phyloP scores from a whole-genome alignment of 2,888 invertebrate genomes.

The Agrilus mali region DNA sequence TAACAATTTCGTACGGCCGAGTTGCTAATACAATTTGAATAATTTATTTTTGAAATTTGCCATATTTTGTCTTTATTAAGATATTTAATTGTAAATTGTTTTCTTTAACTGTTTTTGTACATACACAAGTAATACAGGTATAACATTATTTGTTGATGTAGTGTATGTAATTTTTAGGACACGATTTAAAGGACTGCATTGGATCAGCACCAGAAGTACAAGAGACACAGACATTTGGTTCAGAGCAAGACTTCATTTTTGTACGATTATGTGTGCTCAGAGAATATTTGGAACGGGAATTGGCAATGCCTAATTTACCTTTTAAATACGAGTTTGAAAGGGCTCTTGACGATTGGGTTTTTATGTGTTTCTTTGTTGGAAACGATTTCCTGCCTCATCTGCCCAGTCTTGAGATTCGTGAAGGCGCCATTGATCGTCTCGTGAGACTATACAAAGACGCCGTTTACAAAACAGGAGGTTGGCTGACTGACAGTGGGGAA shows the following conservation, averaged over 20 bases:
- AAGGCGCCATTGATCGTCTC: constrained; percentile 90
- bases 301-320: constrained; percentile 83
- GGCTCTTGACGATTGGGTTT: constrained; percentile 95
- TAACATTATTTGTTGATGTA: too few species aligned
- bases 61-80: too few species aligned
- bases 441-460: constrained; percentile 88
- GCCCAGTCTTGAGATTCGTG: constrained; percentile 93
- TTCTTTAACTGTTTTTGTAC: too few species aligned
- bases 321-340: constrained; percentile 92
- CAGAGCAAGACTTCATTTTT: constrained; percentile 82
- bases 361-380: constrained; percentile 99
- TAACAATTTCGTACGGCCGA: too few species aligned
- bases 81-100: background rate
- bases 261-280: constrained; percentile 84
- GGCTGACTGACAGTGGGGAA: constrained; percentile 87
- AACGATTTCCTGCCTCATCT: constrained; percentile 98
- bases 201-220: constrained; percentile 45
- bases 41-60: too few species aligned
- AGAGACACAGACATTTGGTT: constrained; percentile 47
- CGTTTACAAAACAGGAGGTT: constrained; percentile 90
- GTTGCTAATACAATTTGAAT: too few species aligned
- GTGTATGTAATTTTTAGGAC: constrained; percentile 51
- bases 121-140: too few species aligned
- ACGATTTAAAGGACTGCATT: constrained; percentile 88
- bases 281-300: constrained; percentile 84